A percentile compares a stretch with the other conserved stretches of the same genome.
Evolutionary conservation across 1,140 invertebrate genomes (phyloP).

Genomic region (Tetramorium simillimum): DNA sequence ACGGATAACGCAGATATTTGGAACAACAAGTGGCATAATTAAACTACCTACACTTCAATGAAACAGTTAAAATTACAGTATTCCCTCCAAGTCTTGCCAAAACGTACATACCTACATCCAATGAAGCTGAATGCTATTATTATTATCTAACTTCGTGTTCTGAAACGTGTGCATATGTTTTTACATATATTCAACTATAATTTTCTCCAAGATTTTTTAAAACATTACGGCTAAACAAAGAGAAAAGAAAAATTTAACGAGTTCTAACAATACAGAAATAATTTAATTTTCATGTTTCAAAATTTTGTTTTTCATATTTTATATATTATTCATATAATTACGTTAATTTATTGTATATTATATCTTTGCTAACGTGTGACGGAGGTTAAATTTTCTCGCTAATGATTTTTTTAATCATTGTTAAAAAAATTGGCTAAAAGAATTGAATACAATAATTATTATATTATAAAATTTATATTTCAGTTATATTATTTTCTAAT

Average conservation of each 20-base stretch:
- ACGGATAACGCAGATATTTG: neutral
- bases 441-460: neutral
- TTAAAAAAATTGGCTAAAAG: neutral
- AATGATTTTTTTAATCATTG: neutral
- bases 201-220: neutral
- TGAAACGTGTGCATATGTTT: neutral
- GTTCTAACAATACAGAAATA: neutral
- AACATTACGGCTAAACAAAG: neutral
- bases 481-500: neutral
- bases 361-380: neutral
- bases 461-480: neutral
- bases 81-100: neutral
- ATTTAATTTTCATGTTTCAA: neutral
- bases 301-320: neutral
- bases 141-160: constrained; percentile 16
- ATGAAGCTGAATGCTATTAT: constrained; percentile 15
- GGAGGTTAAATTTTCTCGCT: neutral
- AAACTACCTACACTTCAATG: neutral
- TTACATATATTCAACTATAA: neutral
- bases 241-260: neutral
- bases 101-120: neutral
- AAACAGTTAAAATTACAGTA: neutral
- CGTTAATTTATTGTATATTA: neutral
- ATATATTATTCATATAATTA: neutral
- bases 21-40: constrained; percentile 8